Evolutionary conservation across 2,797 vertebrate species (phyloP).

Genomic region (Bradypodion pumilum): DNA sequence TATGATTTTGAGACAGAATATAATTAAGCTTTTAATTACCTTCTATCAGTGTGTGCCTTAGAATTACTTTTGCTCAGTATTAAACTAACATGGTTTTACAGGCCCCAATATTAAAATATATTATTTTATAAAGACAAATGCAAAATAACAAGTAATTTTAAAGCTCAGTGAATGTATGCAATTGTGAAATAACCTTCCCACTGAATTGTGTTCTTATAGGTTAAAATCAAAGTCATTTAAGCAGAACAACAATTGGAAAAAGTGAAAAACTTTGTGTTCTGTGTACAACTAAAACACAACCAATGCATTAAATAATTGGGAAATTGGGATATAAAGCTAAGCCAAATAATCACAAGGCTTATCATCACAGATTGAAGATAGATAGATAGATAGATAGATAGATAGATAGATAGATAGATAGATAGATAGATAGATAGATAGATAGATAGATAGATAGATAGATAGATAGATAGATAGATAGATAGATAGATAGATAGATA

Average conservation of each 20-base stretch:
- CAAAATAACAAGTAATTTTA: constrained; percentile 14
- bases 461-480: too few species aligned
- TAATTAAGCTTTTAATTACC: not conserved
- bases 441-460: too few species aligned
- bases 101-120: not conserved
- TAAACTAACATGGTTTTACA: constrained; percentile 1
- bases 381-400: too few species aligned
- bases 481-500: too few species aligned
- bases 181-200: not conserved
- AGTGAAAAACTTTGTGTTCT: constrained; percentile 13
- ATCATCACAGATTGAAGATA: too few species aligned
- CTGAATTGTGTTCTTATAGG: constrained; percentile 26
- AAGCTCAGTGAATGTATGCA: not conserved
- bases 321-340: not conserved
- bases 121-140: constrained; percentile 13
- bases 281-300: constrained; percentile 22
- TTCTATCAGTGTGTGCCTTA: not conserved
- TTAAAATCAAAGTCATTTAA: constrained; percentile 42
- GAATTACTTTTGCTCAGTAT: constrained; percentile 10
- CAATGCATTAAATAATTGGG: constrained; percentile 37
- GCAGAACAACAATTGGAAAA: constrained; percentile 39
- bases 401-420: too few species aligned
- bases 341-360: not conserved
- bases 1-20: not conserved
- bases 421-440: too few species aligned